Evolutionary conservation across 2,797 vertebrate genomes (phyloP).

Genomic region (Sphenopsis melanotis): DNA sequence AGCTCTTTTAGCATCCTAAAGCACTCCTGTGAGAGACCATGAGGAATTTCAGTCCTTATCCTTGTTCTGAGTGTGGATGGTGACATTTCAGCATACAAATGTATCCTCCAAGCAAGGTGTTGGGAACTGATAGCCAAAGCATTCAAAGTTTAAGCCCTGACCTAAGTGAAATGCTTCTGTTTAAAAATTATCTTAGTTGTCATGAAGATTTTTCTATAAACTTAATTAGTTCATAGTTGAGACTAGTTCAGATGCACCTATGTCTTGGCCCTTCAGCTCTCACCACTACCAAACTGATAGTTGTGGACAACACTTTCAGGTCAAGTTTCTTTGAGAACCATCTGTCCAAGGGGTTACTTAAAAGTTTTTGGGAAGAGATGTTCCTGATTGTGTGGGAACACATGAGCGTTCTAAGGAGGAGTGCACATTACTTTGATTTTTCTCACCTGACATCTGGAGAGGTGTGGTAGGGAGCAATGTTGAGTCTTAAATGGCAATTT

Average conservation of each 20-base stretch:
- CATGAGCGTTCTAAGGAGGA: not conserved
- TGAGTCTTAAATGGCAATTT: not conserved
- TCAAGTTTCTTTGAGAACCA: not conserved
- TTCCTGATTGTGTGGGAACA: not conserved
- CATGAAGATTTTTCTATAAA: not conserved
- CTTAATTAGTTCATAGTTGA: not conserved
- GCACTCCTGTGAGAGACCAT: not conserved
- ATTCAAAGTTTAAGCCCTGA: not conserved
- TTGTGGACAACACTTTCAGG: not conserved
- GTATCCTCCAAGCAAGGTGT: not conserved
- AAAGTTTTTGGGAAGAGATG: not conserved
- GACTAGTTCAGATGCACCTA: not conserved
- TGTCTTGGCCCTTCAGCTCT: not conserved
- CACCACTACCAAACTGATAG: not conserved
- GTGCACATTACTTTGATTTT: not conserved
- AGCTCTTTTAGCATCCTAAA: not conserved
- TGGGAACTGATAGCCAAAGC: not conserved
- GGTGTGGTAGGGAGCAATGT: not conserved
- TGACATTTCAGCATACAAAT: not conserved
- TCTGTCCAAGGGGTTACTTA: not conserved
- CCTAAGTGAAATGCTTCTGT: not conserved
- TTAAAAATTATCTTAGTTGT: not conserved
- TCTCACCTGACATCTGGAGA: not conserved
- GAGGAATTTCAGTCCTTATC: not conserved
- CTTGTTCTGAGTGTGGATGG: not conserved